Base-by-base conservation (phyloP, 2,888 invertebrate genomes). In the Harpagoxenus sublaevis region DNA sequence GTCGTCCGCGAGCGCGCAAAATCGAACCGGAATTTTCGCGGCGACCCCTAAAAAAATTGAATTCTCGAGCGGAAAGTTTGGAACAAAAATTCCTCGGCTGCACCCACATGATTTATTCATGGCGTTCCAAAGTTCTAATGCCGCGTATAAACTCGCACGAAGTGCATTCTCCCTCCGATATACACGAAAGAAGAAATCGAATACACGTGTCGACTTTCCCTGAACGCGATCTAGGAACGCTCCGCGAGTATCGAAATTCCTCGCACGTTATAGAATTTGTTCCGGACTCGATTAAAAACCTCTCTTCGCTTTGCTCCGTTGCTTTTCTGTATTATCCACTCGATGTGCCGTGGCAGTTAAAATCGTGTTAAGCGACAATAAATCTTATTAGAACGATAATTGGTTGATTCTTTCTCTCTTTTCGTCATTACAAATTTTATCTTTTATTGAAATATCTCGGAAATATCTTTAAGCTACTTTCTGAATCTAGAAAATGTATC, bases 81-180 rank as follows among this genome's bases (percentile, higher is more conserved):
- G n/a, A 62, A 60, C 28, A 39, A 71, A 31, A 71, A 71, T 70
- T 45, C n/a, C 42, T 62, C 48, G 28, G 10, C 15, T 39, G 48
- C 28, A 5, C 1, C 31, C 10, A 71, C 10, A 71, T 71, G 60
- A 57, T 51, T 81, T 71, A 81, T 71, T 81, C 79, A 81, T 62
- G 10, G 12, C 3, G 2, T 6, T 18, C 31, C 23, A 18, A 81
- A 51, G 71, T 71, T 57, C 60, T 35, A 23, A 35, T 39, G 31
- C n/a, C 23, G n/a, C 15, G 66, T 51, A 4, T 77, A 31, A 45
- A 68, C 42, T 45, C 45, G 65, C 53, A 45, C 42, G 3, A 9
- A 51, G 35, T 1, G 23, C 28, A 23, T 48, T 70, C 60, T 71
- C 10, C 12, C 12, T 15, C 15, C 8, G 10, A 35, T 45, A 12